Conservation (phyloP, 1,140 invertebrate species). For the Drosophila novamexicana region DNA sequence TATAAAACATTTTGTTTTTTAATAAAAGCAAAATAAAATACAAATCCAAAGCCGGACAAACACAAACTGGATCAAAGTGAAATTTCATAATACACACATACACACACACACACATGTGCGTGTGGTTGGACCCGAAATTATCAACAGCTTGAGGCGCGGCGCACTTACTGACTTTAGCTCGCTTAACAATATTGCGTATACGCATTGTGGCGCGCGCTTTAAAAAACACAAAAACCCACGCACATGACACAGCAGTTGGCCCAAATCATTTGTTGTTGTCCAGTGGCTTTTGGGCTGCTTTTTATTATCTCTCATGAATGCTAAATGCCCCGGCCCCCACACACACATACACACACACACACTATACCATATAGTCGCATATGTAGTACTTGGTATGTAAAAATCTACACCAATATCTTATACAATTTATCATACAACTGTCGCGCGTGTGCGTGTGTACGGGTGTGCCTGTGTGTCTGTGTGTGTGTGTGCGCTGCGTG, state of each 20-base stretch:
- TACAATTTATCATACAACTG: conserved; percentile 79
- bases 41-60: conserved; percentile 59
- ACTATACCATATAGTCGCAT: conserved; percentile 12
- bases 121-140: conserved; percentile 57
- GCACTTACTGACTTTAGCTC: conserved; percentile 68
- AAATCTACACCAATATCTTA: conserved; percentile 72
- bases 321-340: conserved; percentile 62
- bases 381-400: conserved; percentile 34
- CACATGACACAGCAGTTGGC: conserved; percentile 25
- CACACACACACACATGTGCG: conserved; percentile 9
- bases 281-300: conserved; percentile 60
- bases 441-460: conserved; percentile 38
- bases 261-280: conserved; percentile 79
- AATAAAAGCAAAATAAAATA: conserved; percentile 64
- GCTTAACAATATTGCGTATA: conserved; percentile 69
- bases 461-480: conserved; percentile 43
- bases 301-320: conserved; percentile 83
- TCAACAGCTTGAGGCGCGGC: conserved; percentile 65
- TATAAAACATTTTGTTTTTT: conserved; percentile 80
- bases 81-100: conserved; percentile 52
- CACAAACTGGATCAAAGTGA: conserved; percentile 71
- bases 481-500: conserved; percentile 44
- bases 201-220: conserved; percentile 61
- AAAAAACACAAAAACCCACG: conserved; percentile 11
- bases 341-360: conserved; percentile 6